Evolutionary conservation across 2,888 invertebrate species (phyloP), one percentile per base, ranked within the genome.

Genomic region (Gnatocerus cornutus): DNA sequence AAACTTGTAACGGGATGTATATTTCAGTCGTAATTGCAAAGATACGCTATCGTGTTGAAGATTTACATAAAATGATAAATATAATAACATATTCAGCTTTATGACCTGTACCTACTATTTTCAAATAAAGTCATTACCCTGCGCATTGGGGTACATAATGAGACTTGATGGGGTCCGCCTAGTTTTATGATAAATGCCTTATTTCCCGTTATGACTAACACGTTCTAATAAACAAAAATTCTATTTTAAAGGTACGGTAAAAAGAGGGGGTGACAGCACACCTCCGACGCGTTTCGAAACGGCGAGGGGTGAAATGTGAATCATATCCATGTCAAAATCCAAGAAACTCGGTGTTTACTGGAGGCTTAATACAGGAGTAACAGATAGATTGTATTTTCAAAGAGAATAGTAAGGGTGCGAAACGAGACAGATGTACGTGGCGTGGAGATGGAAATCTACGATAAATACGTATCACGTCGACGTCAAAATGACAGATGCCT

Each of bases 401-500:
- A 16, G 13, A 48, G 39, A 55, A 27, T 12, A 27, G 16, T 8
- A 10, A n/a, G 29, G 56, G 30, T 9, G 13, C 45, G 43, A 48
- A 69, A 53, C 33, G 69, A 68, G 68, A 72, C 68, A 62, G 72
- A 72, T 71, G 71, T 64, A 72, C 53, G 62, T 41, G 64, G 62
- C 64, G 62, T 45, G 63, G 70, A 71, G 74, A 73, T 72, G 70
- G 68, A 73, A 71, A 66, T 74, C 67, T 62, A 50, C 72, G 74
- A 74, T 74, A 73, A 74, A 74, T 74, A 72, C 71, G 66, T 69
- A 74, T 73, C 74, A 73, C 64, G 71, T 55, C 58, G 52, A 69
- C 74, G 74, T 74, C 74, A 74, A 71, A 74, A 69, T 74, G 74
- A 74, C 74, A 71, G 71, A 74, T 74, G 71, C 74, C 73, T 73